A percentile compares a stretch with the other conserved stretches of the same genome.
Conservation (phyloP, 1,140 invertebrate genomes). For the Zeugodacus cucurbitae region DNA sequence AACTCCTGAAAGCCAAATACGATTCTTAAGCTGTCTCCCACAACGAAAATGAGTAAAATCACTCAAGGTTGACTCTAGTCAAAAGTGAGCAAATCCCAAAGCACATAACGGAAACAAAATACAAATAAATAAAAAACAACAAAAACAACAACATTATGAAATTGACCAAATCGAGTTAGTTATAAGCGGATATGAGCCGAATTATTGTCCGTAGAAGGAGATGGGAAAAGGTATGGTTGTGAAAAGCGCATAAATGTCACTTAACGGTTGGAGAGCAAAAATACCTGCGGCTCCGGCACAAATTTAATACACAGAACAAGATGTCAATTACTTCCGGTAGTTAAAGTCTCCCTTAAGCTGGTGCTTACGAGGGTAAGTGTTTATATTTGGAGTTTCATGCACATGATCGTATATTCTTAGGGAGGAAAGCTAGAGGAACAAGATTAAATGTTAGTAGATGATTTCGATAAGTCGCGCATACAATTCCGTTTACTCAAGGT, state of each 20-base stretch:
- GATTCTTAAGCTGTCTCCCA: neutral
- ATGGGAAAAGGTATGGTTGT: neutral
- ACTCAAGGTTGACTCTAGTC: neutral
- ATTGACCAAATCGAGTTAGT: neutral
- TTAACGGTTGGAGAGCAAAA: neutral
- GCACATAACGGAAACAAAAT: neutral
- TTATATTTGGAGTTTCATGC: too few species aligned
- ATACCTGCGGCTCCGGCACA: neutral
- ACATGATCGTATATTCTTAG: too few species aligned
- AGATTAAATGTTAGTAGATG: too few species aligned
- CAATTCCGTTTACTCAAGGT: too few species aligned
- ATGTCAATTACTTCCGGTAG: neutral
- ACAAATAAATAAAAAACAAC: neutral
- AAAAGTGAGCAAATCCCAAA: neutral
- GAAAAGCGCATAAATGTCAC: neutral
- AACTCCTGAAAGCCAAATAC: too few species aligned
- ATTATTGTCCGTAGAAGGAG: neutral
- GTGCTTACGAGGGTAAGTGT: too few species aligned
- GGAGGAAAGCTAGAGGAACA: too few species aligned
- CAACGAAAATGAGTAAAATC: neutral
- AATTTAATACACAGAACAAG: neutral
- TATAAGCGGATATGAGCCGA: neutral
- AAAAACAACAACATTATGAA: neutral
- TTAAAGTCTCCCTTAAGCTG: neutral
- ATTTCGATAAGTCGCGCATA: too few species aligned